Evolutionary conservation across 2,113 vertebrate species (phyloP).

Genomic region (Ailurus styani): DNA sequence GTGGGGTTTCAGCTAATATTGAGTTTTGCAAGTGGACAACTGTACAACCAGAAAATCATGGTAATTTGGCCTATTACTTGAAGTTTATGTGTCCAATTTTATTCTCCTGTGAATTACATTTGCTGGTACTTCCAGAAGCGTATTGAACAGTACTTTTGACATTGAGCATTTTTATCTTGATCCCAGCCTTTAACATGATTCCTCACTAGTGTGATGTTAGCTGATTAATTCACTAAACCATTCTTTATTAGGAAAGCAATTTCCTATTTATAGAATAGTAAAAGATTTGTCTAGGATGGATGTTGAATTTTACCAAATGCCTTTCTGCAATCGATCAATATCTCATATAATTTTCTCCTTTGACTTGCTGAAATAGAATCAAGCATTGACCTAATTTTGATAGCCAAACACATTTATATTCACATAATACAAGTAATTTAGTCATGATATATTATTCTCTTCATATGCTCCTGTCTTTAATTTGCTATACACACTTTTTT

Average conservation of each 20-base stretch:
- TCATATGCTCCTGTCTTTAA: background rate
- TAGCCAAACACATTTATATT: background rate
- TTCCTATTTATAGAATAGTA: background rate
- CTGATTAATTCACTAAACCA: background rate
- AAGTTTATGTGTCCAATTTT: background rate
- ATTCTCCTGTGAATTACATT: background rate
- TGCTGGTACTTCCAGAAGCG: background rate
- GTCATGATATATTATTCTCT: background rate
- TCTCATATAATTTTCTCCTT: background rate
- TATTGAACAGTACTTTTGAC: background rate
- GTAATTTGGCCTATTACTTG: background rate
- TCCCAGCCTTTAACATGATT: background rate
- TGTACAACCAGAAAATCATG: background rate
- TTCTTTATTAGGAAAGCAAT: background rate
- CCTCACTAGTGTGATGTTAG: background rate
- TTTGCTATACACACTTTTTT: background rate
- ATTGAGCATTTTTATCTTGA: background rate
- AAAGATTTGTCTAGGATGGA: background rate
- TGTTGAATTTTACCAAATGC: background rate
- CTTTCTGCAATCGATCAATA: background rate
- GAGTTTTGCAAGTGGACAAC: background rate
- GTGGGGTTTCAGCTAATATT: background rate
- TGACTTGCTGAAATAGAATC: background rate
- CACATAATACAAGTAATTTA: background rate
- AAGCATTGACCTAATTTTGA: background rate